Evolutionary conservation across 2,888 invertebrate genomes (phyloP).

Genomic region (Erpobdella octoculata): DNA sequence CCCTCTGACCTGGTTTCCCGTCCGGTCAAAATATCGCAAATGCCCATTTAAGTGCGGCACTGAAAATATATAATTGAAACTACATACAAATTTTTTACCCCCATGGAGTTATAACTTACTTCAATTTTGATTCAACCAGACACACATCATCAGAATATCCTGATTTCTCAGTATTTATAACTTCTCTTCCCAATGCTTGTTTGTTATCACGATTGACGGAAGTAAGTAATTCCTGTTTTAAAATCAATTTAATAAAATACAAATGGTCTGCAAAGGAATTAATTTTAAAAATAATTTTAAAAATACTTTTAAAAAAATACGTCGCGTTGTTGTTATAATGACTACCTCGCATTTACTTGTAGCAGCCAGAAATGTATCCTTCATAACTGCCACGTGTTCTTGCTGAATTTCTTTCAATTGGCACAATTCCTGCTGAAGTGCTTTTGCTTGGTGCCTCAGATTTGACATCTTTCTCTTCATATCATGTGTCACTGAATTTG

Average conservation of each 20-base stretch:
- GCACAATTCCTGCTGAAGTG: not conserved
- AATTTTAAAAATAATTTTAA: no score
- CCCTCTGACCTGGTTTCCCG: no score
- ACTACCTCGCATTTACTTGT: not conserved
- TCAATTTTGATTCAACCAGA: not conserved
- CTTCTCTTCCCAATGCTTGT: not conserved
- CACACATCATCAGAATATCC: constrained; percentile 5
- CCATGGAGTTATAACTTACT: no score
- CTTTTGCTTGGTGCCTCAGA: not conserved
- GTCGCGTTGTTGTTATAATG: not conserved
- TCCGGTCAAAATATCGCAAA: no score
- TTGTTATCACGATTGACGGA: not conserved
- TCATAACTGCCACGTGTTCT: not conserved
- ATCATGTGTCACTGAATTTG: not conserved
- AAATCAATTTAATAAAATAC: no score
- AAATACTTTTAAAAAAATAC: no score
- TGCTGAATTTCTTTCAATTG: not conserved
- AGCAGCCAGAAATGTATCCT: not conserved
- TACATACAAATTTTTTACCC: not conserved
- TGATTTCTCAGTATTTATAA: not conserved
- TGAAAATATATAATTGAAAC: not conserved
- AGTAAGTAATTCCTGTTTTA: not conserved
- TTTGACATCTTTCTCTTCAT: not conserved
- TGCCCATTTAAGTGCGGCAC: no score
- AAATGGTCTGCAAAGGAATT: no score